Evolutionary conservation across 2,888 invertebrate species (phyloP), one percentile per base, ranked within the genome.

Genomic region (Thera britannica): DNA sequence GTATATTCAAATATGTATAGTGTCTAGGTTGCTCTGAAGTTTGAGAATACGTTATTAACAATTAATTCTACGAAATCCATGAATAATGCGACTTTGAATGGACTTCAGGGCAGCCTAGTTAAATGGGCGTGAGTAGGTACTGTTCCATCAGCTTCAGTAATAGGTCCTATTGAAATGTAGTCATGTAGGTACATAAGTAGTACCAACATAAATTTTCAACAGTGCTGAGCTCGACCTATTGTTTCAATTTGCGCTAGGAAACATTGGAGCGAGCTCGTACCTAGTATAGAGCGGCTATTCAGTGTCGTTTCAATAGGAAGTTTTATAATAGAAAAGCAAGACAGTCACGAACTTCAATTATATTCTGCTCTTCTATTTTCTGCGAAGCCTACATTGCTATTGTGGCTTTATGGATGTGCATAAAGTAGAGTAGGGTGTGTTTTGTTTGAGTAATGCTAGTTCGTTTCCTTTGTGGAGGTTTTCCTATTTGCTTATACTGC

Each of bases 231-330:
- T 71, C 65, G 58, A 61, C 44, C 2, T 9, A 72, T 72, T 74
- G 72, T 75, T 74, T 70, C 66, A 68, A 68, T 72, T 68, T 63
- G 65, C 61, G 60, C 60, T 58, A 66, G 66, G 54, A 62, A 68
- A 65, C 68, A 70, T 67, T 62, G 61, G 34, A 70, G 58, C 66
- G 57, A 48, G 62, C 8, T 57, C 44, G 12, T n/a, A 41, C 61
- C 52, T 65, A 61, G 68, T 72, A 71, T 60, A 67, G 71, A 72
- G 68, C 65, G 58, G 35, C 68, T 23, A 69, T 72, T 70, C 70
- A 67, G 65, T 62, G 67, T 58, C 52, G 55, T 63, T 73, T 75
- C 70, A 70, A 72, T 67, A 62, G 68, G 60, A 64, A 58, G 63
- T 60, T 63, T 66, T 58, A 65, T 56, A 66, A 70, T 66, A 66